These are phyloP conservation scores for Bicyclus anynana DNA, from an alignment of 1,140 invertebrate genomes.

Conservation along the genomic window DNA sequence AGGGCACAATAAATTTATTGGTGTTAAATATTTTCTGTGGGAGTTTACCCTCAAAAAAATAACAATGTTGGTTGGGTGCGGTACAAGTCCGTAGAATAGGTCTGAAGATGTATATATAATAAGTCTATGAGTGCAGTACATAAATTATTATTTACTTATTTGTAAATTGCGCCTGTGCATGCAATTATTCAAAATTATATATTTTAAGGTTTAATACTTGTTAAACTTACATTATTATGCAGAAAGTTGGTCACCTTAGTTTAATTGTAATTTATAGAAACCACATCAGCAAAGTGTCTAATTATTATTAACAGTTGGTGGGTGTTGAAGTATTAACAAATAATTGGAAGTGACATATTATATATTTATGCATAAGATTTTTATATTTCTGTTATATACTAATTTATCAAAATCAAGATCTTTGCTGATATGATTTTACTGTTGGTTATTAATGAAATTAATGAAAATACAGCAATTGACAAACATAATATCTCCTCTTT, in stretches of 20 bases:
- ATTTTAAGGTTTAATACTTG: too few species aligned
- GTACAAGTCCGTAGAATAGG: too few species aligned
- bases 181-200: too few species aligned
- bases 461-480: constrained; percentile 26
- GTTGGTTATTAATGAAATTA: constrained; percentile 29
- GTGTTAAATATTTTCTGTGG: too few species aligned
- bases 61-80: too few species aligned
- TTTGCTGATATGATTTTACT: constrained; percentile 32
- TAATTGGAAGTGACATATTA: constrained; percentile 14
- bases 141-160: too few species aligned
- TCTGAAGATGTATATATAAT: too few species aligned
- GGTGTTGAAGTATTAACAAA: neutral
- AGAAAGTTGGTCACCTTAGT: neutral
- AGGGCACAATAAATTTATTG: too few species aligned
- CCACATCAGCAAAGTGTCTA: constrained; percentile 11
- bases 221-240: neutral
- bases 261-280: constrained; percentile 1
- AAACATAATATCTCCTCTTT: constrained; percentile 17
- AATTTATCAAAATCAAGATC: constrained; percentile 1
- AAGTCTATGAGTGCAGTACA: too few species aligned
- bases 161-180: too few species aligned
- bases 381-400: too few species aligned
- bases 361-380: neutral
- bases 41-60: too few species aligned
- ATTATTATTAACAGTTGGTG: neutral